Base-by-base conservation (phyloP, 2,113 vertebrate genomes). In the Austrofundulus limnaeus region DNA sequence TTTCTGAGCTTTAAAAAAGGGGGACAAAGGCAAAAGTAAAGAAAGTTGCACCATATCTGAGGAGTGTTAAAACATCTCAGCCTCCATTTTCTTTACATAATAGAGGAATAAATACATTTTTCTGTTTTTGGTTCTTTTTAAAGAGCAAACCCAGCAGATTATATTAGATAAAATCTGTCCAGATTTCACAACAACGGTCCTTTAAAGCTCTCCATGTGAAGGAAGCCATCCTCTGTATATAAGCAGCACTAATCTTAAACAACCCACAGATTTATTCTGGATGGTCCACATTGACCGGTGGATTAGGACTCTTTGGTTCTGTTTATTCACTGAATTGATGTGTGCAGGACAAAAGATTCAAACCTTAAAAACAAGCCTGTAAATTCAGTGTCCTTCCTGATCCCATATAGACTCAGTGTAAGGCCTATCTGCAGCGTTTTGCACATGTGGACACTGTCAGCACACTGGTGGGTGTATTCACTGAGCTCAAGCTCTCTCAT, bases 381-480 rank as follows among this genome's bases (percentile, higher is more conserved):
- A 68, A 87, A 87, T 84, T 80, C 79, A 74, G 62, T 87, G 83
- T 87, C 80, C 79, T 73, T 60, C 54, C 58, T 71, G 77, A 76
- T 85, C 72, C 64, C 51, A 76, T 60, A 63, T 62, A 81, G 81
- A 78, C 71, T 82, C 80, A 82, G 68, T 70, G 75, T 77, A 85
- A 83, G 78, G 83, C 83, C 86, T 77, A 74, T 79, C 83, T 67
- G 59, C 77, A 83, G 80, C 65, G 52, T 85, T 82, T 58, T 74
- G 72, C 79, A 61, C 60, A 76, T 81, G 81, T 85, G 90, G 88
- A 88, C 88, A 84, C 85, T 78, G 70, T 88, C 87, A 72, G 64
- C 77, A 64, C 61, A 41, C 68, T 85, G 64, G 89, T 89, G 86
- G 84, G 89, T 52, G 86, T 89, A 83, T 87, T 89, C 79, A 83